Conservation (phyloP, 2,888 invertebrate genomes). For the Cosmopolites sordidus region DNA sequence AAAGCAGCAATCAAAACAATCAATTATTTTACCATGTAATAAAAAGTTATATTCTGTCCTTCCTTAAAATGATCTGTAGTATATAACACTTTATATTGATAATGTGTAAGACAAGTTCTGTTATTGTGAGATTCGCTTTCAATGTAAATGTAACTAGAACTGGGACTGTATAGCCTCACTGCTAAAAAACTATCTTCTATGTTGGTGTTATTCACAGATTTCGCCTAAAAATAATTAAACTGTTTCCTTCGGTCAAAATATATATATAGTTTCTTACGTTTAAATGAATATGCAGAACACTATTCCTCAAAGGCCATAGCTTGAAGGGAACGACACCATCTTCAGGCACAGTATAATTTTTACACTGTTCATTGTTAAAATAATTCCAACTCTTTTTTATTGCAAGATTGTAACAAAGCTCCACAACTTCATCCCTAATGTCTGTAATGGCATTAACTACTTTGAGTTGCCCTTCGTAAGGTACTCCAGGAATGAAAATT, state of each 20-base stretch:
- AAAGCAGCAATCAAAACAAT: too few relatives aligned
- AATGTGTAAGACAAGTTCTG: conserved; percentile 38
- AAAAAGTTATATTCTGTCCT: conserved; percentile 40
- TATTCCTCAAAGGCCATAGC: conserved; percentile 41
- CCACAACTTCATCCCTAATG: conserved; percentile 35
- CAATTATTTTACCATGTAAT: conserved; percentile 38
- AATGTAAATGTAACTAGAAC: conserved; percentile 42
- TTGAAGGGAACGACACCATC: conserved; percentile 39
- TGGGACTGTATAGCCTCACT: conserved; percentile 43
- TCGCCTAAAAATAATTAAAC: conserved; percentile 35
- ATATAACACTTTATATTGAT: conserved; percentile 43
- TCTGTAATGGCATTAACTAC: conserved; percentile 31
- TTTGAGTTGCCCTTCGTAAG: conserved; percentile 62
- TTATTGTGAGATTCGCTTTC: conserved; percentile 33
- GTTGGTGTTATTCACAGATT: conserved; percentile 39
- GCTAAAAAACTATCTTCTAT: conserved; percentile 34
- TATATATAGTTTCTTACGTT: conserved; percentile 37
- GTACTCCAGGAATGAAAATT: conserved; percentile 65
- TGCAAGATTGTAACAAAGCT: conserved; percentile 46
- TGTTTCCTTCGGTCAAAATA: too few relatives aligned
- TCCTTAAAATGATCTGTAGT: conserved; percentile 39
- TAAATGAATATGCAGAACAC: conserved; percentile 42
- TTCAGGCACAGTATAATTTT: conserved; percentile 36
- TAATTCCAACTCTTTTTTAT: conserved; percentile 44
- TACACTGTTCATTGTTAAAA: conserved; percentile 40